These are phyloP conservation scores for Thalpophila matura DNA, from an alignment of 2,888 invertebrate genomes.

Conservation along the genomic window DNA sequence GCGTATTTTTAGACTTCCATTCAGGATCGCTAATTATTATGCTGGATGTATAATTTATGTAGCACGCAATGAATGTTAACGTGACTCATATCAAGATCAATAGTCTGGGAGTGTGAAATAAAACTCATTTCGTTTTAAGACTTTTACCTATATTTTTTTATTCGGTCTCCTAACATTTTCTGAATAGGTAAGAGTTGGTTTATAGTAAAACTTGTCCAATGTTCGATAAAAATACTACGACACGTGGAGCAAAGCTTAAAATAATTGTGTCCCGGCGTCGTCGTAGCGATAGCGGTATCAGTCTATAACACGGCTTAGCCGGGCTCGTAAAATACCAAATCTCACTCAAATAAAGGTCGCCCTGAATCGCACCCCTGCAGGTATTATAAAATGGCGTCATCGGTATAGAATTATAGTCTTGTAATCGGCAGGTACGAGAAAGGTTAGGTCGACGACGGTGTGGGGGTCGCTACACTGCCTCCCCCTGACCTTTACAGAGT, in stretches of 20 bases:
- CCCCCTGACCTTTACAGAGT: conserved; percentile 80
- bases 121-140: conserved; percentile 2
- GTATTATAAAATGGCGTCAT: conserved; percentile 80
- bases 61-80: conserved; percentile 33
- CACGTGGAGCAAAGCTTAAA: conserved; percentile 70
- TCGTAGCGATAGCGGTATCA: conserved; percentile 28
- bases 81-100: conserved; percentile 41
- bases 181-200: conserved; percentile 13
- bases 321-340: conserved; percentile 72
- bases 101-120: conserved; percentile 25
- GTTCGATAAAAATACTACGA: conserved; percentile 67
- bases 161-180: neutral
- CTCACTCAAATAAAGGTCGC: conserved; percentile 73
- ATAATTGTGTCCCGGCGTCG: conserved; percentile 58
- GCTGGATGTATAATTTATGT: conserved; percentile 31
- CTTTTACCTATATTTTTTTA: neutral
- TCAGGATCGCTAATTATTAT: conserved; percentile 45
- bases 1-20: conserved; percentile 57
- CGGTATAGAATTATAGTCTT: conserved; percentile 66
- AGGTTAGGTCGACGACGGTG: conserved; percentile 72
- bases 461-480: conserved; percentile 62
- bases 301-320: conserved; percentile 46
- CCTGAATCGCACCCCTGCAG: conserved; percentile 73
- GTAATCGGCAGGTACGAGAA: conserved; percentile 74
- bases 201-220: conserved; percentile 38